Evolutionary conservation across 2,888 invertebrate species (phyloP).

Genomic region (Clepsis dumicolana): DNA sequence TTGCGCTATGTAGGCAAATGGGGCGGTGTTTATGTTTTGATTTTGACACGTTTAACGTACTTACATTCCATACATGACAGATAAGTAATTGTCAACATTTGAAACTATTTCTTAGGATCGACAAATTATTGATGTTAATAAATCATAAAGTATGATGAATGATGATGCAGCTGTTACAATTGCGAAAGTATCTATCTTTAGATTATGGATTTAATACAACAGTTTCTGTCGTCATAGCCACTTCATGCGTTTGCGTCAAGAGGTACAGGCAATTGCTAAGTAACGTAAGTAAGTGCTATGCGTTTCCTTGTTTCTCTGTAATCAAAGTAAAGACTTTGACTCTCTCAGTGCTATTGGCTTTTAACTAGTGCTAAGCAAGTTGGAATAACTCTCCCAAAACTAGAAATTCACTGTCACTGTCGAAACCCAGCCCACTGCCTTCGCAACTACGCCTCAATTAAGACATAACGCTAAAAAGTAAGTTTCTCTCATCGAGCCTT

Average conservation of each 20-base stretch:
- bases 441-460: conserved; percentile 22
- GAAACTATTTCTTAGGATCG: neutral
- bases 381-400: neutral
- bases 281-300: no score
- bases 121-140: neutral
- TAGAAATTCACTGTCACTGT: conserved; percentile 8
- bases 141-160: neutral
- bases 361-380: neutral
- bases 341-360: neutral
- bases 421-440: conserved; percentile 12
- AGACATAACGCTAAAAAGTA: conserved; percentile 36
- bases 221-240: no score
- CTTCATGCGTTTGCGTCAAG: no score
- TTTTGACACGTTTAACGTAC: conserved; percentile 7
- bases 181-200: neutral
- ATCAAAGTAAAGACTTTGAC: neutral
- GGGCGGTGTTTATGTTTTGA: conserved; percentile 37
- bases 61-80: neutral
- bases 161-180: neutral
- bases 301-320: neutral
- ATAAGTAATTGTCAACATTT: neutral
- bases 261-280: no score
- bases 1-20: conserved; percentile 35
- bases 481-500: conserved; percentile 23
- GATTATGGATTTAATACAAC: no score